Evolutionary conservation across 2,888 invertebrate genomes (phyloP).

Genomic region (Eurois occulta): DNA sequence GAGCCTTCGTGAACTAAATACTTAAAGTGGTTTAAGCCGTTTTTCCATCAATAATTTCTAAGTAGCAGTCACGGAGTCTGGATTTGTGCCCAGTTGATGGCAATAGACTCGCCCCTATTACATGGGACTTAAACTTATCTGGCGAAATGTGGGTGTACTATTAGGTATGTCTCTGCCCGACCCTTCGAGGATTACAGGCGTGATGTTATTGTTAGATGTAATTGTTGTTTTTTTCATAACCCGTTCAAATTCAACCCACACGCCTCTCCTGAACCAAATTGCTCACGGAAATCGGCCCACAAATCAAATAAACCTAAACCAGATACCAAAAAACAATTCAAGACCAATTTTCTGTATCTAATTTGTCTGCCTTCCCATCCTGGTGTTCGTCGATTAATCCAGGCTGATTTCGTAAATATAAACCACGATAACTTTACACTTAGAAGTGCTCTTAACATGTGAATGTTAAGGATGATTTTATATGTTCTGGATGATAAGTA

Average conservation of each 20-base stretch:
- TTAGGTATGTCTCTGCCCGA: too few species aligned
- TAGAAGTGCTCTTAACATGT: conserved; percentile 29
- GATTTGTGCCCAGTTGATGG: too few species aligned
- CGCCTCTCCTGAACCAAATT: conserved; percentile 47
- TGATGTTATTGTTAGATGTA: too few species aligned
- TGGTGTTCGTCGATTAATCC: conserved; percentile 84
- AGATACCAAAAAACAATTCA: conserved; percentile 73
- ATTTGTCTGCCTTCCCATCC: conserved; percentile 86
- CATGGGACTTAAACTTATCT: too few species aligned
- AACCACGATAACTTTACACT: conserved; percentile 50
- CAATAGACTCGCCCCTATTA: too few species aligned
- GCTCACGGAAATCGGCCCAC: conserved; percentile 59
- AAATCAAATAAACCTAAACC: conserved; percentile 69
- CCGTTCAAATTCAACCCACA: conserved; percentile 22
- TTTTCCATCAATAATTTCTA: too few species aligned
- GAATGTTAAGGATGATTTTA: conserved; percentile 50
- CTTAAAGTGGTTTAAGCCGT: too few species aligned
- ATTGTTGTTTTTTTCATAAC: not conserved
- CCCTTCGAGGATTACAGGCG: too few species aligned
- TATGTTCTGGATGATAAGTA: conserved; percentile 11
- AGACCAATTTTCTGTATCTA: conserved; percentile 85
- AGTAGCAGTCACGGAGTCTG: too few species aligned
- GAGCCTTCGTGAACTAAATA: too few species aligned
- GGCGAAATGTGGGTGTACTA: too few species aligned
- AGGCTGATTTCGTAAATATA: conserved; percentile 82